Conservation (phyloP, 2,888 invertebrate species). For the Lumbricus terrestris region DNA sequence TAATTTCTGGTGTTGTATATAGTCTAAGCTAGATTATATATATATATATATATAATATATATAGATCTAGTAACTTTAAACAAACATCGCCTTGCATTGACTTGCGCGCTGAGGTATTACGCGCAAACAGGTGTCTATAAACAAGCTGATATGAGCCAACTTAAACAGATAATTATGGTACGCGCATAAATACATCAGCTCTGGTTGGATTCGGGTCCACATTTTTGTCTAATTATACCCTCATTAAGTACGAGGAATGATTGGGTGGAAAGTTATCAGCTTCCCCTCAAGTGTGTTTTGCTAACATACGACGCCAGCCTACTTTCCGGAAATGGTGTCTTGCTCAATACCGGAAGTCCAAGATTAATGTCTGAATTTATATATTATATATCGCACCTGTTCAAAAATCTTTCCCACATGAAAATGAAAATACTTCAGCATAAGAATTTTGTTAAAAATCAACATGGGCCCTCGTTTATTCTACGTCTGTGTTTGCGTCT, state of each 20-base stretch:
- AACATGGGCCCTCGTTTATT: neutral
- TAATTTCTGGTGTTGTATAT: no score
- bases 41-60: no score
- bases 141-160: neutral
- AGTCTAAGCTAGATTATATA: no score
- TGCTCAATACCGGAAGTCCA: neutral
- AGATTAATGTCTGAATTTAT: conserved; percentile 3
- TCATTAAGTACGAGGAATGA: neutral
- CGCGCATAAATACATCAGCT: neutral
- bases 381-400: no score
- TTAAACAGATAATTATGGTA: neutral
- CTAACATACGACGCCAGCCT: neutral
- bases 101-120: no score
- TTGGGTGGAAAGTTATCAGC: neutral
- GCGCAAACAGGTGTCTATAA: neutral
- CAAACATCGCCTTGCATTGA: no score
- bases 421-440: neutral
- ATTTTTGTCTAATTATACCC: neutral
- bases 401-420: no score
- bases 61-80: no score
- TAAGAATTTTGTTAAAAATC: neutral
- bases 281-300: neutral
- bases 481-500: no score
- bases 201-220: neutral
- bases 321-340: neutral